These are phyloP conservation scores for Oxytorus armatus DNA, from an alignment of 2,888 invertebrate genomes.

Conservation along the genomic window DNA sequence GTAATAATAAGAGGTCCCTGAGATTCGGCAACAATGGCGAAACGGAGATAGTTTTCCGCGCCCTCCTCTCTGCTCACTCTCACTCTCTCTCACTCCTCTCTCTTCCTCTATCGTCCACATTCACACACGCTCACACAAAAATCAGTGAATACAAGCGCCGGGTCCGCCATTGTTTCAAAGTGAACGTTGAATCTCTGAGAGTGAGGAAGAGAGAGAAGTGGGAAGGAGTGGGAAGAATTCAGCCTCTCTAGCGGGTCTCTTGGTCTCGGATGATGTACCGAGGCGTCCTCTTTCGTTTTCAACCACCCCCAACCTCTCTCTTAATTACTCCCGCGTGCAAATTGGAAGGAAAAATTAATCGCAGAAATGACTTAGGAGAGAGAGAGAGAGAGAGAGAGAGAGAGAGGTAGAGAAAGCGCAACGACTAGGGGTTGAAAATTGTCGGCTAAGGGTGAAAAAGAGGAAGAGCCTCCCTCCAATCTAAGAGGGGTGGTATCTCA, in stretches of 20 bases:
- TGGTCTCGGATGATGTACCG: conserved; percentile 63
- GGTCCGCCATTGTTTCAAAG: conserved; percentile 81
- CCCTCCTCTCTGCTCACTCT: conserved; percentile 3
- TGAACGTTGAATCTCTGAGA: conserved; percentile 66
- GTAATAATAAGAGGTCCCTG: background rate
- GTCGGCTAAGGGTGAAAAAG: conserved; percentile 74
- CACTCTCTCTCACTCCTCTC: conserved; percentile 9
- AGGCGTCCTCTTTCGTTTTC: conserved; percentile 56
- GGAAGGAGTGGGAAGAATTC: conserved; percentile 31
- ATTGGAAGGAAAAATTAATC: conserved; percentile 85
- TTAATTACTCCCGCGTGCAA: conserved; percentile 85
- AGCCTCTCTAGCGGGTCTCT: conserved; percentile 18
- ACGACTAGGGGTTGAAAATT: conserved; percentile 41
- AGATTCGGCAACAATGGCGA: conserved; percentile 57
- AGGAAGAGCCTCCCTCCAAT: conserved; percentile 79
- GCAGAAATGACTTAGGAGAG: conserved; percentile 84
- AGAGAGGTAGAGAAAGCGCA: too few relatives aligned
- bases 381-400: conserved; percentile 30
- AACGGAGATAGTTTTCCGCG: conserved; percentile 60
- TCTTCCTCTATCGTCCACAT: background rate
- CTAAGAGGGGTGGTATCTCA: conserved; percentile 75
- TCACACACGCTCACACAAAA: conserved; percentile 9
- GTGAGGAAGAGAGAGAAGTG: conserved; percentile 22
- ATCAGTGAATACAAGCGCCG: conserved; percentile 57
- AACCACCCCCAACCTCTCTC: conserved; percentile 79